Evolutionary conservation across 1,140 invertebrate genomes (phyloP).

Genomic region (Portunus trituberculatus): DNA sequence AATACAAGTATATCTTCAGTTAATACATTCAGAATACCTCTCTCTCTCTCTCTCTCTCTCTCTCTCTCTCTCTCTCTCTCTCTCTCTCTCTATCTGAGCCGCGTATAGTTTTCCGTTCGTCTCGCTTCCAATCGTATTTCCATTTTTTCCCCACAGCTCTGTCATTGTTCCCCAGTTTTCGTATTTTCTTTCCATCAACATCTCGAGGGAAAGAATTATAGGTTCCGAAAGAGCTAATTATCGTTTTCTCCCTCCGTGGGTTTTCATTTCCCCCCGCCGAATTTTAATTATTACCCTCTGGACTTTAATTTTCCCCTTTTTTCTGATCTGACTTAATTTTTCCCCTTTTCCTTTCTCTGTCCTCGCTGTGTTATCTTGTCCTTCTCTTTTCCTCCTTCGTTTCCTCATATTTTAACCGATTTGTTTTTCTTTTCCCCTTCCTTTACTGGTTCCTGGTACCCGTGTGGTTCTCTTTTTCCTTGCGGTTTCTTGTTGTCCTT

Average conservation of each 20-base stretch:
- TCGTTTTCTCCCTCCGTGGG: neutral
- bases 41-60: no score
- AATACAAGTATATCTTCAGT: neutral
- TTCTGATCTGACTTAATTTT: neutral
- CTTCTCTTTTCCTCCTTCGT: conserved; percentile 14
- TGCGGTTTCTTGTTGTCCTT: conserved; percentile 49
- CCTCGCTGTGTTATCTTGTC: neutral
- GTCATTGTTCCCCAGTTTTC: neutral
- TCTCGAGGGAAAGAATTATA: neutral
- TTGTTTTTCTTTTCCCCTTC: neutral
- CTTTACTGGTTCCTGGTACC: neutral
- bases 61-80: conserved; percentile 56
- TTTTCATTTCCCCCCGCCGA: neutral
- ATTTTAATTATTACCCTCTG: neutral
- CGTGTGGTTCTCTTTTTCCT: neutral
- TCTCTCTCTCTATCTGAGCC: conserved; percentile 54
- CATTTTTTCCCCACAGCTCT: neutral
- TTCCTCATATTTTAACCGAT: neutral
- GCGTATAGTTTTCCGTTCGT: neutral
- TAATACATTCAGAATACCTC: neutral
- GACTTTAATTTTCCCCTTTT: neutral
- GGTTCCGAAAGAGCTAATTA: neutral
- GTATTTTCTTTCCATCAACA: neutral
- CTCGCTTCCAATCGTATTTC: no score
- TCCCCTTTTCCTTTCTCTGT: neutral